Conservation (phyloP, 2,888 invertebrate genomes). For the Melipona beecheii region DNA sequence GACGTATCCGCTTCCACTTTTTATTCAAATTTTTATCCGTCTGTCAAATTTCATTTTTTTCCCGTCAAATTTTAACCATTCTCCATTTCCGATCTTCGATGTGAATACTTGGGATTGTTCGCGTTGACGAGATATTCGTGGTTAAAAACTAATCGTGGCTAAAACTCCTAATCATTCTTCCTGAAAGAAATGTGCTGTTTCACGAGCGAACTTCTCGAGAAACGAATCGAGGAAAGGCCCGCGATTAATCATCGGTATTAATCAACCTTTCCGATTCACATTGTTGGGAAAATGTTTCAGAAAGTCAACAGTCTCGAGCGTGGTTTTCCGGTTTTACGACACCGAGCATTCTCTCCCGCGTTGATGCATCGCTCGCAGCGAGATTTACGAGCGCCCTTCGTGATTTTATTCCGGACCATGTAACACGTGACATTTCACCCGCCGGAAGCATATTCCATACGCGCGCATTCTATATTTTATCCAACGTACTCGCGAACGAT, state of each 20-base stretch:
- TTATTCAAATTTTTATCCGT: neutral
- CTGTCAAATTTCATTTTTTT: no score
- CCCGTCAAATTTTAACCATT: no score
- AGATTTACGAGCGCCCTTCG: neutral
- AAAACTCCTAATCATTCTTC: no score
- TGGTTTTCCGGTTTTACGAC: neutral
- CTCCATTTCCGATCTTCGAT: no score
- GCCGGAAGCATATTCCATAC: conserved; percentile 14
- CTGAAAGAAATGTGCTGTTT: no score
- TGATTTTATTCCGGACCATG: neutral
- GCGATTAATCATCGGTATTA: neutral
- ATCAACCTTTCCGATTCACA: neutral
- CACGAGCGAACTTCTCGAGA: no score
- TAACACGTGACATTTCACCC: neutral
- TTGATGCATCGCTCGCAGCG: neutral
- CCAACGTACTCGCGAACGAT: conserved; percentile 4
- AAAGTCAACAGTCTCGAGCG: neutral
- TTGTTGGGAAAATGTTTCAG: neutral
- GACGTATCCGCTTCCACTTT: conserved; percentile 12
- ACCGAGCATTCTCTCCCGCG: neutral
- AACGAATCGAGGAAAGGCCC: neutral
- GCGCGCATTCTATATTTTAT: neutral
- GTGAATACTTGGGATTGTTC: no score
- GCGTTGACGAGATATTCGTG: no score
- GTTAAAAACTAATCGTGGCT: no score